Evolutionary conservation across 1,140 invertebrate species (phyloP).

Genomic region (Lasioglossum baleicum): DNA sequence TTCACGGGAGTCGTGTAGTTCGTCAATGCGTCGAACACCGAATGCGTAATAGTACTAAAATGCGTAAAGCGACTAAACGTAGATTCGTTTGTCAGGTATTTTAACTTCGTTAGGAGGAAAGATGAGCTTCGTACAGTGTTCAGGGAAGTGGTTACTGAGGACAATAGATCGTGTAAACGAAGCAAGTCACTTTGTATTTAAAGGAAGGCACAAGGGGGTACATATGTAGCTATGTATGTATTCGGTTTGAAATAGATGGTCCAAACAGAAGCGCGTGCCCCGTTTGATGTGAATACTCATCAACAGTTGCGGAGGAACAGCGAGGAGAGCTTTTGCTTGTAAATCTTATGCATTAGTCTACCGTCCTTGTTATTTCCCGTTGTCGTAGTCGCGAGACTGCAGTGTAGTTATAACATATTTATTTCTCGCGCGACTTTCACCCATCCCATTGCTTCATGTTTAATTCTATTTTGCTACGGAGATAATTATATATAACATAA

Average conservation of each 20-base stretch:
- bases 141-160: background rate
- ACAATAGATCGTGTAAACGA: background rate
- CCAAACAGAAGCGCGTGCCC: conserved; percentile 13
- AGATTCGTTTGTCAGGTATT: background rate
- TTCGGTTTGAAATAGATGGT: conserved; percentile 10
- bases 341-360: conserved; percentile 39
- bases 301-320: conserved; percentile 1
- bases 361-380: conserved; percentile 2
- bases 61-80: background rate
- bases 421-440: background rate
- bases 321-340: conserved; percentile 24
- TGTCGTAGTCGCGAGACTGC: conserved; percentile 3
- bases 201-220: background rate
- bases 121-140: background rate
- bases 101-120: background rate
- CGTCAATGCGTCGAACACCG: too few species aligned
- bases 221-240: background rate
- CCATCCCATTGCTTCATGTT: background rate
- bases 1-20: too few species aligned
- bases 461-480: background rate
- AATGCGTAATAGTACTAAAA: too few species aligned
- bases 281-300: conserved; percentile 19
- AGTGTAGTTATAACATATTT: background rate
- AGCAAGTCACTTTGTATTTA: background rate
- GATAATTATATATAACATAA: background rate